Base-by-base conservation (phyloP, 2,797 vertebrate genomes). In the Crypturellus tataupa region DNA sequence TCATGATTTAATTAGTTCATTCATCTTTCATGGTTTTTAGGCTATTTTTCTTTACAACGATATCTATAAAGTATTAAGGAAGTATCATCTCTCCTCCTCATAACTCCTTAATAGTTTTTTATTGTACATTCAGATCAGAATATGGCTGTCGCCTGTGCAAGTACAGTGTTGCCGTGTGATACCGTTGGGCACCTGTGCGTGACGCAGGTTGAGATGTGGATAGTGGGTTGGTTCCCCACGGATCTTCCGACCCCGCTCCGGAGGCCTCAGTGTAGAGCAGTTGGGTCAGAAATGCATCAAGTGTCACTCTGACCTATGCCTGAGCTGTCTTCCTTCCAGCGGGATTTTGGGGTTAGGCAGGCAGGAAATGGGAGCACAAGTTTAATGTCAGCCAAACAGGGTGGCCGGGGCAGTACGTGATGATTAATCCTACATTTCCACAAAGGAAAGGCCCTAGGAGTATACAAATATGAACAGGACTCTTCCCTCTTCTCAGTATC, bases 1-100 rank as follows among this genome's bases (percentile, higher is more conserved):
- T 65, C 84, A n/a, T 78, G 33, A 51, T 92, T 90, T 80, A 59
- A 65, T 81, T 93, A 69, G 37, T 80, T 90, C 29, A 55, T 81
- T 89, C 19, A 42, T 80, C 53, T 78, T 91, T 93, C 44, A 72
- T 89, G 46, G 23, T 78, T 49, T 73, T 93, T 46, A 79, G 44
- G 24, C 31, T 47, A 63, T 79, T 93, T 89, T 94, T 89, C 44
- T 39, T 93, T 64, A 86, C 40, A 8, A 16, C 40, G 79, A 33
- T 49, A 84, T 51, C 53, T 55, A 55, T 55, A 55, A 29, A 55
- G 27, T 55, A 55, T 55, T 55, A 17, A 55, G 53, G 53, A 85
- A 81, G 35, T 53, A 37, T 37, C 51, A 5, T 46, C 58, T 59
- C 18, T 68, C 25, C 55, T 39, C 49, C 90, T 73, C 29, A 13